A percentile compares a stretch with the other conserved stretches of the same genome.
Conservation (phyloP, 2,797 vertebrate species). For the Pterois miles region DNA sequence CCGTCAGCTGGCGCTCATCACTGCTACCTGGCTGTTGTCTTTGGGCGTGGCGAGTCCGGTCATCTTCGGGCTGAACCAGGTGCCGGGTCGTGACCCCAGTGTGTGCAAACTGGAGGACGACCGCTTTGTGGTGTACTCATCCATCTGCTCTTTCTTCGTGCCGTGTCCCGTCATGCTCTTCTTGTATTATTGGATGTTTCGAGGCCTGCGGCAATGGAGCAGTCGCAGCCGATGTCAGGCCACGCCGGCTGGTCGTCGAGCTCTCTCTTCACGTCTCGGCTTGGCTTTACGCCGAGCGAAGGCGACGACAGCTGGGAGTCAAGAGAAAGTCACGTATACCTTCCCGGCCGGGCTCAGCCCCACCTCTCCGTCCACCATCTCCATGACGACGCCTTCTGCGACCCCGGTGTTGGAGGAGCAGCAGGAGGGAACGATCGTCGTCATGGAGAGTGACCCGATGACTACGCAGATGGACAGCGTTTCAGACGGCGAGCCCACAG, state of each 20-base stretch:
- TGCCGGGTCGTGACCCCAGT: conserved; percentile 70
- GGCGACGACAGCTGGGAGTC: conserved; percentile 1
- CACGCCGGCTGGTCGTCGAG: conserved; percentile 14
- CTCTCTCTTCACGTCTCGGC: conserved; percentile 65
- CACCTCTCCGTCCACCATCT: conserved; percentile 45
- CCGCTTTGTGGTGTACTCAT: conserved; percentile 83
- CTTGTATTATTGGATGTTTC: conserved; percentile 84
- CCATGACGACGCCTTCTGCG: conserved; percentile 3
- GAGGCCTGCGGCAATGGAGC: conserved; percentile 79
- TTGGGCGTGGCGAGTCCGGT: conserved; percentile 81
- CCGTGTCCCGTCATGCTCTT: conserved; percentile 84
- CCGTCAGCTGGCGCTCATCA: conserved; percentile 80
- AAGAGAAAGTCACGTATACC: conserved; percentile 60
- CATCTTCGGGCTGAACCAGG: conserved; percentile 82
- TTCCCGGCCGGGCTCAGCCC: conserved; percentile 59
- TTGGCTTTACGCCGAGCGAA: conserved; percentile 55
- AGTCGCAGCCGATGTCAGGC: conserved; percentile 59
- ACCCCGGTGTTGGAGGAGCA: conserved; percentile 11
- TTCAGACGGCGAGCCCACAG: conserved; percentile 68
- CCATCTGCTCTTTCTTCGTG: conserved; percentile 84
- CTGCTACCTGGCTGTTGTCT: conserved; percentile 82
- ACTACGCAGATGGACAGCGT: conserved; percentile 76
- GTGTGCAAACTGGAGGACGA: conserved; percentile 82
- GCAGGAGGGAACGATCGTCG: not conserved
- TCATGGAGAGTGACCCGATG: conserved; percentile 67